Conservation (phyloP, 2,888 invertebrate species). For the Microchrysa polita region DNA sequence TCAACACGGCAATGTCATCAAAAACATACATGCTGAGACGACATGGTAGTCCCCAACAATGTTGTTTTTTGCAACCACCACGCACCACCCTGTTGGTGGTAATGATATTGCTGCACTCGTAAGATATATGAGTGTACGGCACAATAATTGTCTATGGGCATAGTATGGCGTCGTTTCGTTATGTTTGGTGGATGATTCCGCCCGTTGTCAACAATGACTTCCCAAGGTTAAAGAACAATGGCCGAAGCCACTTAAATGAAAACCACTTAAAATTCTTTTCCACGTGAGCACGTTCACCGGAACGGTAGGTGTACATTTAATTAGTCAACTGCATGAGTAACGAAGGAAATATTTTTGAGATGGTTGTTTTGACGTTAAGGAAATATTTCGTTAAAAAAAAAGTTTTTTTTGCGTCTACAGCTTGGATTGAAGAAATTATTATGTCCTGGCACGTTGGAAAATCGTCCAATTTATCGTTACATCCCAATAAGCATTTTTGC, state of each 20-base stretch:
- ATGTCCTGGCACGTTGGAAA: too few species aligned
- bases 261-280: slow-evolving; percentile 44
- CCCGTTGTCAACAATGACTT: slow-evolving; percentile 10
- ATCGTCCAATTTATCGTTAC: too few species aligned
- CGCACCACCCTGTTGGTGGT: too few species aligned
- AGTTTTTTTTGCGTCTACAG: too few species aligned
- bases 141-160: background rate
- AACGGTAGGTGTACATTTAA: slow-evolving; percentile 26
- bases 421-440: too few species aligned
- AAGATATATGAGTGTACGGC: background rate
- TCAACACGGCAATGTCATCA: slow-evolving; percentile 22
- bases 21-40: too few species aligned
- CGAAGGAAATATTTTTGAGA: background rate
- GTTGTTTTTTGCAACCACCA: background rate
- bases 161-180: background rate
- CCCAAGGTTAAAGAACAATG: slow-evolving; percentile 39
- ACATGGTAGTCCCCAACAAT: background rate
- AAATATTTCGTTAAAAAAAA: background rate
- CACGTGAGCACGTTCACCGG: slow-evolving; percentile 33
- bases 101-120: background rate
- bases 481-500: too few species aligned
- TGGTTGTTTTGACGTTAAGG: background rate
- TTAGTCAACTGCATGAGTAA: slow-evolving; percentile 33
- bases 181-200: too few species aligned
- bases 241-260: slow-evolving; percentile 42